These are phyloP conservation scores for Alectura lathami DNA, from an alignment of 2,113 vertebrate species.

Conservation along the genomic window DNA sequence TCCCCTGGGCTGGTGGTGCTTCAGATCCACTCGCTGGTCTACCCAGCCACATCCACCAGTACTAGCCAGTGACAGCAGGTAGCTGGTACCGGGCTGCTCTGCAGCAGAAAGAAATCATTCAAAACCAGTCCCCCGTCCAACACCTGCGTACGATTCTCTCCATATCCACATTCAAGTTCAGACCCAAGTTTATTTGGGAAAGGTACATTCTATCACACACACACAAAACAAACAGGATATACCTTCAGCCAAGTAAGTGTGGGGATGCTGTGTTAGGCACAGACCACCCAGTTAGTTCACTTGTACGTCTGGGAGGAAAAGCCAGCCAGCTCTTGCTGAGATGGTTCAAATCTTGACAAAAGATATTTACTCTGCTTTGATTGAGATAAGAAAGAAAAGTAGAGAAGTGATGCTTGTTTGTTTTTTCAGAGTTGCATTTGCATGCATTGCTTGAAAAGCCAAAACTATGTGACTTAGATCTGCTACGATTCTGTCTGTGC, in stretches of 20 bases:
- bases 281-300: background rate
- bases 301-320: background rate
- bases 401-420: background rate
- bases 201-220: background rate
- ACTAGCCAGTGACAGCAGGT: no score
- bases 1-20: background rate
- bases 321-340: background rate
- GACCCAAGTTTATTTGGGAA: background rate
- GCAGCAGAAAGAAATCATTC: background rate
- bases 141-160: background rate
- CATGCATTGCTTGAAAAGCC: background rate
- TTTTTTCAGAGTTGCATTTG: background rate
- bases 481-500: background rate
- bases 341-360: background rate
- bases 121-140: background rate
- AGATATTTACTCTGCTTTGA: background rate
- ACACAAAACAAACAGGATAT: background rate
- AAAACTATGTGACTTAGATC: background rate
- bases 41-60: background rate
- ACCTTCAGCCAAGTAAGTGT: rapidly evolving
- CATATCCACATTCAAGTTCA: background rate
- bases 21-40: background rate
- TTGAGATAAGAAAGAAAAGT: background rate
- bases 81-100: background rate
- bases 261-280: background rate